Percentiles rank a stretch among this genome's conserved stretches.
Conservation (phyloP, 2,888 invertebrate genomes). For the Acronicta leporina region DNA sequence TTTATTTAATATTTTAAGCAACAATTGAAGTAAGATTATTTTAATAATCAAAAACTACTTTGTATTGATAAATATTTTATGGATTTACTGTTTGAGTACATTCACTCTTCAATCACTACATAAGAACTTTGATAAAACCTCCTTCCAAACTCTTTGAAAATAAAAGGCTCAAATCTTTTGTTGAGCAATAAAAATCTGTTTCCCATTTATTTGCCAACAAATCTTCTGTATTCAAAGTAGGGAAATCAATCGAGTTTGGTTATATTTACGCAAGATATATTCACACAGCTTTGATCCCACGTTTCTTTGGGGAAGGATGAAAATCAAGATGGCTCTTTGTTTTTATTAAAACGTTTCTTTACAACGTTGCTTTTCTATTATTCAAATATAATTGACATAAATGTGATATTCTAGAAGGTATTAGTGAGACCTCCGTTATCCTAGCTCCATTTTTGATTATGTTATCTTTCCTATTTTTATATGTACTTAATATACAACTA, state of each 20-base stretch:
- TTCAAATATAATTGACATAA: not conserved
- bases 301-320: not conserved
- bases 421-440: not conserved
- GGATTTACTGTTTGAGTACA: not conserved
- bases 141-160: not conserved
- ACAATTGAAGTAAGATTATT: too few species aligned
- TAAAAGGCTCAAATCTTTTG: conserved; percentile 2
- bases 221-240: conserved; percentile 9
- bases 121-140: not conserved
- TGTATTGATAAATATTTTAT: not conserved
- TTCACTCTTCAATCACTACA: too few species aligned
- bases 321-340: not conserved
- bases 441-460: too few species aligned
- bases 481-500: too few species aligned
- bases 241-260: conserved; percentile 23
- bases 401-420: not conserved
- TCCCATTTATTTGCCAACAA: conserved; percentile 3
- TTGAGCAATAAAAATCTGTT: conserved; percentile 17
- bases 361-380: conserved; percentile 15
- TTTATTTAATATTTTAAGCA: too few species aligned
- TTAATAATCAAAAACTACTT: too few species aligned
- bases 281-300: conserved; percentile 25
- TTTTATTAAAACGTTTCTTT: conserved; percentile 19
- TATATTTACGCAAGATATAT: conserved; percentile 43
- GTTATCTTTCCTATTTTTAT: too few species aligned